These are phyloP conservation scores for Theocolax elegans DNA, from an alignment of 1,140 invertebrate genomes.

Conservation along the genomic window DNA sequence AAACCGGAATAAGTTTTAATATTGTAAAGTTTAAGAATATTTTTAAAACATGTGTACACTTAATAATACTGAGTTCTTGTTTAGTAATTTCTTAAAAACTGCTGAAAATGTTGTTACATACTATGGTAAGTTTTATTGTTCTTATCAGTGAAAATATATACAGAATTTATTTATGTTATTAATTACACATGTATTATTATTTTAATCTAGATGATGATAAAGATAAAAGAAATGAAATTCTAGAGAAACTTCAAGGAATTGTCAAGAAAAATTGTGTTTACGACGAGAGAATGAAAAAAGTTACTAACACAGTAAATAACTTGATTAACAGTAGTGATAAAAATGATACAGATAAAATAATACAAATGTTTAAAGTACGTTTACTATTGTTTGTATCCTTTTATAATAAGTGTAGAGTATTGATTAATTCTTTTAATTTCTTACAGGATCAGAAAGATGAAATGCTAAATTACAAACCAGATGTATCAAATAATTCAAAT, in stretches of 20 bases:
- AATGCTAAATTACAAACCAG: constrained; percentile 25
- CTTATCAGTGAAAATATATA: background rate
- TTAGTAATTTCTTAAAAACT: constrained; percentile 39
- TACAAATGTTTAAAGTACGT: constrained; percentile 14
- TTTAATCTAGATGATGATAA: constrained; percentile 8
- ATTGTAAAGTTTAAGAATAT: too few species aligned
- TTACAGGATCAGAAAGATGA: constrained; percentile 34
- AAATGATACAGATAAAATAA: constrained; percentile 21
- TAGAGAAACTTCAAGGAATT: constrained; percentile 41
- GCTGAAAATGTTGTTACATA: constrained; percentile 46
- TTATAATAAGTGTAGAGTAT: background rate
- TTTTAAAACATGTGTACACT: constrained; percentile 3
- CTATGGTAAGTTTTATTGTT: constrained; percentile 43
- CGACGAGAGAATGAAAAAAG: constrained; percentile 31
- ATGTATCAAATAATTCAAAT: constrained; percentile 37
- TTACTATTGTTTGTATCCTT: background rate
- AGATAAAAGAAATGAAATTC: constrained; percentile 14
- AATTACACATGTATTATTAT: background rate
- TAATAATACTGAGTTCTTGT: constrained; percentile 21
- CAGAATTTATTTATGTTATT: background rate
- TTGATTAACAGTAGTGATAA: constrained; percentile 26
- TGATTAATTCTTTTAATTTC: background rate
- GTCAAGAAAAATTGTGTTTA: constrained; percentile 37
- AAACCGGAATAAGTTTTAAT: too few species aligned
- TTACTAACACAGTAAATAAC: constrained; percentile 12